Evolutionary conservation across 2,888 invertebrate species (phyloP).

Genomic region (Himalopsyche kuldschensis): DNA sequence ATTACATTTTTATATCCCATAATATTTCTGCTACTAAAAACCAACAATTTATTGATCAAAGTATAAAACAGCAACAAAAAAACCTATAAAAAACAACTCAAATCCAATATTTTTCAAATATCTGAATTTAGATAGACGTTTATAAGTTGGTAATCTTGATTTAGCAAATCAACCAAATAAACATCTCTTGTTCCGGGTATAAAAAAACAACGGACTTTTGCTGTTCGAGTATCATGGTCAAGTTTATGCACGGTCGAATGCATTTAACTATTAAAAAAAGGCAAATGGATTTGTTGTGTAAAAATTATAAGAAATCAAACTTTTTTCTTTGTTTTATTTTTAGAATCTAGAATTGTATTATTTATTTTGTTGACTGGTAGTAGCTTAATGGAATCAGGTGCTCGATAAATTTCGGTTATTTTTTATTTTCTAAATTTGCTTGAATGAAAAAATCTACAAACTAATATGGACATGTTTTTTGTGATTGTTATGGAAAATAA

Average conservation of each 20-base stretch:
- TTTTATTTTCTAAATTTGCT: not conserved
- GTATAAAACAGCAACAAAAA: too few relatives aligned
- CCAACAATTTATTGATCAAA: too few relatives aligned
- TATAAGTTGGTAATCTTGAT: not conserved
- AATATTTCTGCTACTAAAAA: too few relatives aligned
- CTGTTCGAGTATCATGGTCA: conserved; percentile 1
- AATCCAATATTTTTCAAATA: too few relatives aligned
- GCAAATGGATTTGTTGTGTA: not conserved
- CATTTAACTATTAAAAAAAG: not conserved
- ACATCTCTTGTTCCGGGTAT: not conserved
- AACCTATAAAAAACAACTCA: too few relatives aligned
- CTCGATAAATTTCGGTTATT: too few relatives aligned
- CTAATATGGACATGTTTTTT: not conserved
- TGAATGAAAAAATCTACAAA: not conserved
- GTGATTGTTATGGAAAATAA: not conserved
- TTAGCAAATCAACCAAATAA: not conserved
- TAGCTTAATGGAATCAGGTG: not conserved
- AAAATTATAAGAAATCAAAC: not conserved
- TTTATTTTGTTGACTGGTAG: not conserved
- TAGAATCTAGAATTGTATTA: not conserved
- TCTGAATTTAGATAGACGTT: too few relatives aligned
- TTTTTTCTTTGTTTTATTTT: not conserved
- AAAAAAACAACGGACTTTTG: not conserved
- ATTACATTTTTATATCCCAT: too few relatives aligned
- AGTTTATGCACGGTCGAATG: conserved; percentile 3